Conservation (phyloP, 2,113 vertebrate species). For the Aspidoscelis tigris region DNA sequence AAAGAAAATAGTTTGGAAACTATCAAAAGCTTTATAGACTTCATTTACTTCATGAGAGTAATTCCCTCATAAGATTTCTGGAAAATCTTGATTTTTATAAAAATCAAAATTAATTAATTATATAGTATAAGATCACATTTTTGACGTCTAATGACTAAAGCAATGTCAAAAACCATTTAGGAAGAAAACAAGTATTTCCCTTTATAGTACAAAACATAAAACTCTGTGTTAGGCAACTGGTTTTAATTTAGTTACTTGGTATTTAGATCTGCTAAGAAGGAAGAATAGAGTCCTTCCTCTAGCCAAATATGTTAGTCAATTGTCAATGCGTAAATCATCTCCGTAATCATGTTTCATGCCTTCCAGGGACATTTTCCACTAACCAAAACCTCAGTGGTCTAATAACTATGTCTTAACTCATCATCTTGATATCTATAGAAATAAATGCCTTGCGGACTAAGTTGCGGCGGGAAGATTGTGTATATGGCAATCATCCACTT, state of each 20-base stretch:
- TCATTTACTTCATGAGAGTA: background rate
- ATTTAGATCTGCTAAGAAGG: slow-evolving; percentile 25
- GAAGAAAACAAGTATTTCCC: slow-evolving; percentile 85
- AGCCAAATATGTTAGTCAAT: slow-evolving; percentile 15
- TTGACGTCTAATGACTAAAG: slow-evolving; percentile 16
- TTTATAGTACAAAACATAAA: slow-evolving; percentile 55
- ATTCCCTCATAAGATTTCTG: background rate
- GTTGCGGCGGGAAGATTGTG: background rate
- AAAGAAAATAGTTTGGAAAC: background rate
- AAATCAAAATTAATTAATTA: background rate
- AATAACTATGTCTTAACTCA: slow-evolving; percentile 25
- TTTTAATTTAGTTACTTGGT: background rate
- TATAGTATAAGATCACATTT: slow-evolving; percentile 25
- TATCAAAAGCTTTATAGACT: background rate
- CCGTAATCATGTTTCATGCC: slow-evolving; percentile 18
- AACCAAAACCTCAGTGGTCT: slow-evolving; percentile 15
- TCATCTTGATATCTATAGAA: slow-evolving; percentile 21
- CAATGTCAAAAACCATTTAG: slow-evolving; percentile 49
- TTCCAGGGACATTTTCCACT: slow-evolving; percentile 40
- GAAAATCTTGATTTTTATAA: background rate
- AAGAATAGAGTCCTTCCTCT: slow-evolving; percentile 28
- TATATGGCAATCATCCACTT: slow-evolving; percentile 23
- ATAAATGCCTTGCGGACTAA: background rate
- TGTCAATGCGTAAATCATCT: slow-evolving; percentile 32
- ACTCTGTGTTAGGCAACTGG: slow-evolving; percentile 30